These are phyloP conservation scores for Callinectes sapidus DNA, from an alignment of 2,888 invertebrate species.

Conservation along the genomic window DNA sequence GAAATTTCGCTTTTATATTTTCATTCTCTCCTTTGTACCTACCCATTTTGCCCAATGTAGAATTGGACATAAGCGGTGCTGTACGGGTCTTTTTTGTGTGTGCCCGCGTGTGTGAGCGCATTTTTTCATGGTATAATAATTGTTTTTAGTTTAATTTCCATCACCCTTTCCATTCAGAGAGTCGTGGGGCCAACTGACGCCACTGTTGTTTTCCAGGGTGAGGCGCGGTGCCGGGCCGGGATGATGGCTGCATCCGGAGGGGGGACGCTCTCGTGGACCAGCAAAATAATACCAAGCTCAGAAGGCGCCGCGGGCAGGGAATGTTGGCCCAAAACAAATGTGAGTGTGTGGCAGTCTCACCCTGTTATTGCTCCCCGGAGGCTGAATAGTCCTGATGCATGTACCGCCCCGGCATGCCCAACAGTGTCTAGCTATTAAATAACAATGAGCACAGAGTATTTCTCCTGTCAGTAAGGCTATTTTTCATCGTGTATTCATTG, in stretches of 20 bases:
- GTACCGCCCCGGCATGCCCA: background rate
- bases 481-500: background rate
- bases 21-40: background rate
- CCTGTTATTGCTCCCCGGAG: background rate
- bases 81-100: background rate
- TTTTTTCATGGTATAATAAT: background rate
- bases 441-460: background rate
- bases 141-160: conserved; percentile 4
- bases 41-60: background rate
- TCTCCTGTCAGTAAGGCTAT: background rate
- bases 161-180: background rate
- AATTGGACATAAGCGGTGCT: background rate
- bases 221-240: background rate
- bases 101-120: too few relatives aligned
- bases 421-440: background rate
- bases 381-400: background rate
- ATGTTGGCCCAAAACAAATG: conserved; percentile 3
- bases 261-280: background rate
- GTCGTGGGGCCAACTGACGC: background rate
- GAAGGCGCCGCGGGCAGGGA: background rate
- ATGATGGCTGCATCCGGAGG: background rate
- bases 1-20: background rate
- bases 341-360: background rate
- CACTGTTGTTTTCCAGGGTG: background rate
- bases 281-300: background rate